Percentiles rank a stretch among this genome's conserved stretches.
Conservation (phyloP, 2,113 vertebrate species). For the Microtus ochrogaster region DNA sequence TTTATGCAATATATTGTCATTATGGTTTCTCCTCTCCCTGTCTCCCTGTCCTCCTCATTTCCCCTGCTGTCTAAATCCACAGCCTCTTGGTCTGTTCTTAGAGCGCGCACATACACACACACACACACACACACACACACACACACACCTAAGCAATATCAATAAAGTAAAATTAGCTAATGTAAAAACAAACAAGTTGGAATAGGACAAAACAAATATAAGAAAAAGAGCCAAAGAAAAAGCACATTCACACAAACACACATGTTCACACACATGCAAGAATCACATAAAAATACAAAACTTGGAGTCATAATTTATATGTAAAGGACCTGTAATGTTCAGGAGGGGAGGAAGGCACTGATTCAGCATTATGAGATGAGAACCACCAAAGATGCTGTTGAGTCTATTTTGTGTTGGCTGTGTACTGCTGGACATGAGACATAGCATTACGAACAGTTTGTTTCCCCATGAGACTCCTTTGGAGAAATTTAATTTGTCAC, state of each 20-base stretch:
- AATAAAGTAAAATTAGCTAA: background rate
- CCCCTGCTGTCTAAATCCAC: background rate
- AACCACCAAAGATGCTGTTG: background rate
- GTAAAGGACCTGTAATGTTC: background rate
- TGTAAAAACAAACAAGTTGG: background rate
- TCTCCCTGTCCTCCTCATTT: background rate
- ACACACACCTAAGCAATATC: background rate
- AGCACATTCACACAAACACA: background rate
- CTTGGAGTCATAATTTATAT: background rate
- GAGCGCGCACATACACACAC: background rate
- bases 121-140: background rate
- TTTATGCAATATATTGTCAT: background rate
- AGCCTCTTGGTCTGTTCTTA: background rate
- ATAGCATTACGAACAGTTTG: background rate
- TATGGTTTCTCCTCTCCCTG: background rate
- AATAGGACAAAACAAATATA: background rate
- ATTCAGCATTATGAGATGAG: background rate
- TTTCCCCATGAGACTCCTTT: background rate
- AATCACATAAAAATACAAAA: background rate
- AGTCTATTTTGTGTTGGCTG: background rate
- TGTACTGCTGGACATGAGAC: background rate
- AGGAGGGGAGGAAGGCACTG: background rate
- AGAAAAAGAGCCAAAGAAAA: background rate
- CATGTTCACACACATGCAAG: background rate
- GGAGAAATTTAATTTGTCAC: background rate